These are phyloP conservation scores for Apus apus DNA, from an alignment of 2,113 vertebrate species.

Conservation along the genomic window DNA sequence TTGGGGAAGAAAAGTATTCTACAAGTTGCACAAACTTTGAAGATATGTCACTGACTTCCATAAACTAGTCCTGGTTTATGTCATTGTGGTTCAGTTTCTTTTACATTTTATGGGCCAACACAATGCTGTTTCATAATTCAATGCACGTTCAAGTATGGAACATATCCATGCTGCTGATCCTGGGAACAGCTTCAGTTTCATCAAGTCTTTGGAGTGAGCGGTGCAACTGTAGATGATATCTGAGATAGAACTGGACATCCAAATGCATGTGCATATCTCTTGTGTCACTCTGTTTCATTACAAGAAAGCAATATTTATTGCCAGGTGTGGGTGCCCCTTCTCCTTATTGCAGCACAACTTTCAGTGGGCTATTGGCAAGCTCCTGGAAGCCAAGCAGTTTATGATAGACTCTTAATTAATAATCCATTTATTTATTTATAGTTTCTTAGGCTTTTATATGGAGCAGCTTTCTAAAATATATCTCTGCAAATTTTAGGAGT, in stretches of 20 bases:
- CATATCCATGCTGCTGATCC: background rate
- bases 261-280: rapidly evolving
- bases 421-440: background rate
- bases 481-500: background rate
- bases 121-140: background rate
- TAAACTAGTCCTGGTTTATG: background rate
- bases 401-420: background rate
- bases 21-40: background rate
- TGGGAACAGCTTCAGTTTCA: background rate
- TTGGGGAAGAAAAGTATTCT: background rate
- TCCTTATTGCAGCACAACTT: background rate
- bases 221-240: background rate
- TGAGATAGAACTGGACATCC: background rate
- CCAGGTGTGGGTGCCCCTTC: background rate
- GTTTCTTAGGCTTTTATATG: rapidly evolving
- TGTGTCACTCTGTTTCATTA: background rate
- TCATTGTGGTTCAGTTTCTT: background rate
- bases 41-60: background rate
- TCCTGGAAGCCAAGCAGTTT: background rate
- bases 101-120: background rate
- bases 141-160: background rate
- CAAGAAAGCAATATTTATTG: background rate
- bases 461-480: background rate
- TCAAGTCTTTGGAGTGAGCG: background rate
- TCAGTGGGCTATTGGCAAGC: background rate